Base-by-base conservation (phyloP, 1,140 invertebrate genomes). In the Drosophila pachea region DNA sequence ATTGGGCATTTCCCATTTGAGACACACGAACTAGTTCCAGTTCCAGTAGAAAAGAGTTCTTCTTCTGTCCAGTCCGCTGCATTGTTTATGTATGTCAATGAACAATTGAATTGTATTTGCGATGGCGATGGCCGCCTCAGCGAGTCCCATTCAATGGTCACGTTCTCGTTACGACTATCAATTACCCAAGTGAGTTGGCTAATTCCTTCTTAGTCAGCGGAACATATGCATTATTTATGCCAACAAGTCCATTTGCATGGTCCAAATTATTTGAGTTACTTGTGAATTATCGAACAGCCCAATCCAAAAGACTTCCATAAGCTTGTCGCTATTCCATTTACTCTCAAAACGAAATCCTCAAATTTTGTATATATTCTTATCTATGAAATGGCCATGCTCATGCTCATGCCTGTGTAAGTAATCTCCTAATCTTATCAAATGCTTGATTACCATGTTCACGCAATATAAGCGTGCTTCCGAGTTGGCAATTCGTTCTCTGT, bases 71-170 rank as follows among this genome's bases (percentile, higher is more conserved):
- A 40, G 42, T 12, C 22, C 11, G 14, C 32, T 58, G 47, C 53
- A 69, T 69, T 65, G 56, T 65, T 64, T 65, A 69, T 58, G 38
- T 54, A 56, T 63, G 61, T 52, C 53, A 65, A 43, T 65, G 67
- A 47, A 65, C 67, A 68, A 68, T 68, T 56, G 36, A 68, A 64
- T 68, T 56, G 66, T 36, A 31, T 16, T 43, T 32, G 4, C 22
- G 22, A 22, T 3, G 22, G 33, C 16, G 29, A 29, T 16, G 32
- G 29, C 29, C 29, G 29, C 7, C 29, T 16, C 54, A 50, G 38
- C 52, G 33, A 58, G 53, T 65, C 61, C 58, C 33, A 52, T 58
- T 58, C 50, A 58, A 49, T 58, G 53, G 53, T 64, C 67, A 64
- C 67, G 67, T 69, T 58, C 47, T 8, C 58, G 29, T 61, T 52